Conservation (phyloP, 2,797 vertebrate genomes). For the Micrastur ruficollis region DNA sequence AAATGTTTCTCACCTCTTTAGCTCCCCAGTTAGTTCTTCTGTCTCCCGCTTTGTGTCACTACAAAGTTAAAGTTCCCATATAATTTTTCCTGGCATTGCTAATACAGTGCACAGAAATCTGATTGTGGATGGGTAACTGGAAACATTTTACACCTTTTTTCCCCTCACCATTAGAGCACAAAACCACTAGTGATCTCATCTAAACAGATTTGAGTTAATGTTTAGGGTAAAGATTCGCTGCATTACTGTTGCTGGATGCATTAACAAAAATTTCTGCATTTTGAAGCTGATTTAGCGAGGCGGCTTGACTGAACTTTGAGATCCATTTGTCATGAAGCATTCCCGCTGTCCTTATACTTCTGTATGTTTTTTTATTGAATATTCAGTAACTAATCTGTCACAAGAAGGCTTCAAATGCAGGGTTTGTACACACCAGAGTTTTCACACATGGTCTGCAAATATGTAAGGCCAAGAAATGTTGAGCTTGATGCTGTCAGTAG, state of each 20-base stretch:
- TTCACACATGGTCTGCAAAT: neutral
- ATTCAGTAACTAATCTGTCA: neutral
- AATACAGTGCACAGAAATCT: neutral
- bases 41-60: neutral
- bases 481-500: neutral
- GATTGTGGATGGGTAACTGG: neutral
- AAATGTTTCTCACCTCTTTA: neutral
- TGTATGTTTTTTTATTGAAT: neutral
- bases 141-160: neutral
- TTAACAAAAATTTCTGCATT: neutral
- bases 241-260: neutral
- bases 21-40: neutral
- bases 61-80: neutral
- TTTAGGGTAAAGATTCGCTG: neutral
- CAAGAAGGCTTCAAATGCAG: neutral
- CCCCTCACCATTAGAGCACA: neutral
- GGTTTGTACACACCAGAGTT: neutral
- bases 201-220: neutral
- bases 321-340: neutral
- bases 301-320: neutral
- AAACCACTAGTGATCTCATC: neutral
- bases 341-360: neutral
- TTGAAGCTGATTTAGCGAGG: neutral
- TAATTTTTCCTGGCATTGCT: neutral
- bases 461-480: neutral